phyloP scores from a whole-genome alignment of 2,113 vertebrate genomes.

The Nerophis ophidion region DNA sequence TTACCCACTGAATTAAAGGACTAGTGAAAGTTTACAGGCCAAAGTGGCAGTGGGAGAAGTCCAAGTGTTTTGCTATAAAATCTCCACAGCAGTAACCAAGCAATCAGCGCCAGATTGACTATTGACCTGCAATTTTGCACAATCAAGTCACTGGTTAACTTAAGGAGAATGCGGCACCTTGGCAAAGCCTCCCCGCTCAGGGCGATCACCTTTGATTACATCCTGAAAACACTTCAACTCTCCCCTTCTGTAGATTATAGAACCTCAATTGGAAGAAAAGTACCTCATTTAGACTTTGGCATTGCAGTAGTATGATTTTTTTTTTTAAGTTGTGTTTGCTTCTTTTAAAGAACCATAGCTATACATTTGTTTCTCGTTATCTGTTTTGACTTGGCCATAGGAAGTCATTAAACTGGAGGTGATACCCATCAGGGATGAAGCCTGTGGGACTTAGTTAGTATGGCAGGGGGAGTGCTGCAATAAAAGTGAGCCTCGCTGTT shows the following conservation, averaged over 20 bases:
- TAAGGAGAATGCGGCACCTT: conserved; percentile 18
- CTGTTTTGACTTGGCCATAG: conserved; percentile 36
- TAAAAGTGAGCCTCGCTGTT: too few species aligned
- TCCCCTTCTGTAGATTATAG: conserved; percentile 13
- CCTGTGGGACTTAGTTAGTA: conserved; percentile 45
- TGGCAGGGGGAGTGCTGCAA: conserved; percentile 7
- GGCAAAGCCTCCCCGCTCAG: conserved; percentile 17
- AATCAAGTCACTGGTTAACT: conserved; percentile 22
- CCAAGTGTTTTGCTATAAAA: conserved; percentile 36
- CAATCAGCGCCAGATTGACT: conserved; percentile 20
- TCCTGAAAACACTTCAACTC: conserved; percentile 13
- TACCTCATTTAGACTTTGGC: too few species aligned
- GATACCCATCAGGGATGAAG: conserved; percentile 48
- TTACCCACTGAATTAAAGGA: too few species aligned
- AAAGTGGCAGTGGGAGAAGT: neutral
- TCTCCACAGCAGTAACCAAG: conserved; percentile 15
- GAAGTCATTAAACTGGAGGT: conserved; percentile 38
- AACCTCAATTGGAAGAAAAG: too few species aligned
- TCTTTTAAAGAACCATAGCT: conserved; percentile 9
- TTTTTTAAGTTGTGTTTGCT: too few species aligned
- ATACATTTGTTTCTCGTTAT: conserved; percentile 21
- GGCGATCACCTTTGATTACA: conserved; percentile 29
- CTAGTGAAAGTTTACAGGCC: too few species aligned
- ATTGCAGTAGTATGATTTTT: too few species aligned
- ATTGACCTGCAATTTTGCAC: conserved; percentile 34